Base-by-base conservation (phyloP, 2,888 invertebrate genomes). In the Rutpela maculata region DNA sequence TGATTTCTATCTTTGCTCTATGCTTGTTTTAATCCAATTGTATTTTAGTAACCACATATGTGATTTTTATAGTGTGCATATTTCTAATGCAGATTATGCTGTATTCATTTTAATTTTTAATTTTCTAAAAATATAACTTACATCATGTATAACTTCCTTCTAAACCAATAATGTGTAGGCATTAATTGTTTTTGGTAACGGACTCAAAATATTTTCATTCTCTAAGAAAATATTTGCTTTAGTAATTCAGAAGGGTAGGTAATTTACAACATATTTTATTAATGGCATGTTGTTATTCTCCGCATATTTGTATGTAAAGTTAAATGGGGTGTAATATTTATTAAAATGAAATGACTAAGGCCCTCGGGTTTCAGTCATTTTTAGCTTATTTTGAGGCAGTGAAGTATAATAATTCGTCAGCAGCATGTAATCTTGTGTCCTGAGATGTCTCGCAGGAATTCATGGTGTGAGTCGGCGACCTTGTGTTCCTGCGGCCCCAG, bases 401-500 rank as follows among this genome's bases (percentile, higher is more conserved):
- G 60, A n/a, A 59, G 43, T 50, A 75, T 77, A 78, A 80, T 82
- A 80, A 82, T 78, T 79, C 79, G 78, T 75, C 72, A 71, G 65
- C 73, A 19, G 76, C 77, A 78, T 75, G 78, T 80, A 79, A 74
- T 80, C 80, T 73, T 76, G 74, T 71, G 69, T 70, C 70, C 77
- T 67, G 69, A 67, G 76, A 73, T 69, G 75, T 71, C 71, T 78
- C 77, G 63, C 78, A 78, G 81, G 80, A 81, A 80, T 81, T 76
- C 73, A 75, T 72, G 67, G 77, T 74, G 78, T 59, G 67, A 60
- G 70, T 43, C 70, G 65, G 35, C 73, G 76, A 81, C 82, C 83
- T 81, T 82, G 79, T 81, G 78, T 80, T 84, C 81, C 78, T 84
- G 82, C 82, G 77, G 79, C 82, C 80, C 80, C 79, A 78, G 80